Evolutionary conservation across 2,113 vertebrate genomes (phyloP).

Genomic region (Rhinoderma darwinii): DNA sequence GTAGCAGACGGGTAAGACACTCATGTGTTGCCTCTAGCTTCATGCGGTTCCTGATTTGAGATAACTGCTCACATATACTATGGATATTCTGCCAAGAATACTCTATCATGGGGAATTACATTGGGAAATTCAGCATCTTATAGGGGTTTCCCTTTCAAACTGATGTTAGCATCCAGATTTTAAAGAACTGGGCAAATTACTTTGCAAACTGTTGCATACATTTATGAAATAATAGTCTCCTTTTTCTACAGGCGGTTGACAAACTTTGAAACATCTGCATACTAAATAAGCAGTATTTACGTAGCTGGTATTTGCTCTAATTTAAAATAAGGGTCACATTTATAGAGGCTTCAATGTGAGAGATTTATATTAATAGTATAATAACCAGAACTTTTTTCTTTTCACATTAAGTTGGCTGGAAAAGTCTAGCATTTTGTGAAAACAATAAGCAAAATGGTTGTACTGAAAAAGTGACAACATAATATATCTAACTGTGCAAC

Average conservation of each 20-base stretch:
- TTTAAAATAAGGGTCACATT: neutral
- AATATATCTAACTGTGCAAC: slow-evolving; percentile 42
- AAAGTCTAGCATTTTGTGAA: slow-evolving; percentile 19
- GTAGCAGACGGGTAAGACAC: neutral
- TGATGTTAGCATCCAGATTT: too few relatives aligned
- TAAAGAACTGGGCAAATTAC: too few relatives aligned
- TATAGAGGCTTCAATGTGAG: neutral
- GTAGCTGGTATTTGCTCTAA: neutral
- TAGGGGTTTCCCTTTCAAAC: too few relatives aligned
- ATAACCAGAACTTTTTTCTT: neutral
- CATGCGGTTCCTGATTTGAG: neutral
- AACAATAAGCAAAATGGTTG: neutral
- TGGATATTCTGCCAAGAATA: neutral
- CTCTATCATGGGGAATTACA: neutral
- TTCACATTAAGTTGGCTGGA: neutral
- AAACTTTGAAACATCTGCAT: neutral
- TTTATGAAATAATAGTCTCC: too few relatives aligned
- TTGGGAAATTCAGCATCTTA: neutral
- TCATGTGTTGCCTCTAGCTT: neutral
- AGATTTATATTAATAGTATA: neutral
- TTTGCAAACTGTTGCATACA: too few relatives aligned
- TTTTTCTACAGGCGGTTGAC: too few relatives aligned
- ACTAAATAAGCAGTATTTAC: neutral
- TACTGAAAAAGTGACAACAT: slow-evolving; percentile 26
- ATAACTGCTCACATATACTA: neutral